Percentiles rank a stretch among this genome's conserved stretches.
Evolutionary conservation across 2,113 vertebrate species (phyloP).

Genomic region (Nasalis larvatus): DNA sequence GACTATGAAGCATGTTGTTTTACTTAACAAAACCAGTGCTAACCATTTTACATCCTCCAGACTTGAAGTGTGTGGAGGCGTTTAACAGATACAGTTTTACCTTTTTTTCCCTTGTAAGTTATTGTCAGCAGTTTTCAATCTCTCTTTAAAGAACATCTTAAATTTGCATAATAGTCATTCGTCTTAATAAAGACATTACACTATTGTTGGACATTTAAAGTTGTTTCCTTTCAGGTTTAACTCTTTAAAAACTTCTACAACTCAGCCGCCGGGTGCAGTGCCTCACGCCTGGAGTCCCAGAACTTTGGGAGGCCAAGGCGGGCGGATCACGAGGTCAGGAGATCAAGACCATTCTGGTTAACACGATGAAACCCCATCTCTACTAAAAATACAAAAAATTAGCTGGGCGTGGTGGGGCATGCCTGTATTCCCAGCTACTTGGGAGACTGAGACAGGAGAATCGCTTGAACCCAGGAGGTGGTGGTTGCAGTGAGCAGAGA

Average conservation of each 20-base stretch:
- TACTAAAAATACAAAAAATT: too few species aligned
- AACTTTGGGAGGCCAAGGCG: too few species aligned
- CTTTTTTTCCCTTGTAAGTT: not conserved
- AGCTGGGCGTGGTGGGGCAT: too few species aligned
- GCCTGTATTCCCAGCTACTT: too few species aligned
- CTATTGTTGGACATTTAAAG: not conserved
- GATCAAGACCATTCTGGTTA: too few species aligned
- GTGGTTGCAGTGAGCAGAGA: too few species aligned
- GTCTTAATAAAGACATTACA: not conserved
- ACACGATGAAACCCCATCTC: too few species aligned
- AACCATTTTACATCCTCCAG: not conserved
- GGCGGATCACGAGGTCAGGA: too few species aligned
- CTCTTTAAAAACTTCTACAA: not conserved
- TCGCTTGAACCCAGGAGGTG: too few species aligned
- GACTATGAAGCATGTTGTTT: not conserved
- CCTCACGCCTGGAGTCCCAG: too few species aligned
- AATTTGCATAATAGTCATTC: not conserved
- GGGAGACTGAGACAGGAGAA: too few species aligned
- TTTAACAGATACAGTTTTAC: not conserved
- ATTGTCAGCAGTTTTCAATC: not conserved
- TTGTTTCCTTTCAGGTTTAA: not conserved
- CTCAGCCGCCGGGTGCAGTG: not conserved
- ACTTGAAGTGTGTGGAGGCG: not conserved
- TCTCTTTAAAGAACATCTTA: not conserved
- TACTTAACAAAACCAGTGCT: not conserved